Evolutionary conservation across 2,888 invertebrate species (phyloP).

Genomic region (Eupithecia pulchellata): DNA sequence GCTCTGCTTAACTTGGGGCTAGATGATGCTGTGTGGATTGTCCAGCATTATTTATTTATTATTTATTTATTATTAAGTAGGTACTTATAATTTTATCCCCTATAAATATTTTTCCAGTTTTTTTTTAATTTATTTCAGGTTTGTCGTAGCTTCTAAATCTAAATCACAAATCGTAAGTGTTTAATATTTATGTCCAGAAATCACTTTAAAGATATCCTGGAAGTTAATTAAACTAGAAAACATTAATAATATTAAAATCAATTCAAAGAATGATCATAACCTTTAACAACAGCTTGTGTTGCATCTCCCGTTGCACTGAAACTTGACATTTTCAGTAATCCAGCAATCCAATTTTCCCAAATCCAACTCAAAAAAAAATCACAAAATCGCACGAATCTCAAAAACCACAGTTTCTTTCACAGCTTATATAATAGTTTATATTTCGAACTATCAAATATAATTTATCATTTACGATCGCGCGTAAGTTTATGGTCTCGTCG

Average conservation of each 20-base stretch:
- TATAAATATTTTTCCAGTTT: too few species aligned
- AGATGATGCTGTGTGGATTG: too few species aligned
- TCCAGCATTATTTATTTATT: too few species aligned
- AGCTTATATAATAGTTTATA: slow-evolving; percentile 62
- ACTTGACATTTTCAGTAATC: slow-evolving; percentile 71
- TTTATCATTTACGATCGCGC: slow-evolving; percentile 59
- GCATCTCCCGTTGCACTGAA: slow-evolving; percentile 65
- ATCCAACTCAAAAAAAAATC: slow-evolving; percentile 40
- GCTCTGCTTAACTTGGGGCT: too few species aligned
- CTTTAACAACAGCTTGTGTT: slow-evolving; percentile 72
- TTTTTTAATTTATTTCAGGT: background rate
- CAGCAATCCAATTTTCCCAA: slow-evolving; percentile 53
- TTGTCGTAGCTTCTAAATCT: background rate
- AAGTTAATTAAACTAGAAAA: background rate
- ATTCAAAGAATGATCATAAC: slow-evolving; percentile 50
- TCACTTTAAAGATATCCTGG: background rate
- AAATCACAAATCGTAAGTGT: background rate
- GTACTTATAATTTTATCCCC: too few species aligned
- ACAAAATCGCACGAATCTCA: background rate
- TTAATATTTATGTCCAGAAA: background rate
- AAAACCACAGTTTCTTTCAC: slow-evolving; percentile 20
- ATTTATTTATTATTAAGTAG: too few species aligned
- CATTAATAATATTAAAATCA: background rate
- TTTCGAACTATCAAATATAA: slow-evolving; percentile 30
- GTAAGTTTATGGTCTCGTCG: slow-evolving; percentile 48